A percentile compares a stretch with the other conserved stretches of the same genome.
phyloP scores from a whole-genome alignment of 2,113 vertebrate genomes.

The Apodemus sylvaticus region DNA sequence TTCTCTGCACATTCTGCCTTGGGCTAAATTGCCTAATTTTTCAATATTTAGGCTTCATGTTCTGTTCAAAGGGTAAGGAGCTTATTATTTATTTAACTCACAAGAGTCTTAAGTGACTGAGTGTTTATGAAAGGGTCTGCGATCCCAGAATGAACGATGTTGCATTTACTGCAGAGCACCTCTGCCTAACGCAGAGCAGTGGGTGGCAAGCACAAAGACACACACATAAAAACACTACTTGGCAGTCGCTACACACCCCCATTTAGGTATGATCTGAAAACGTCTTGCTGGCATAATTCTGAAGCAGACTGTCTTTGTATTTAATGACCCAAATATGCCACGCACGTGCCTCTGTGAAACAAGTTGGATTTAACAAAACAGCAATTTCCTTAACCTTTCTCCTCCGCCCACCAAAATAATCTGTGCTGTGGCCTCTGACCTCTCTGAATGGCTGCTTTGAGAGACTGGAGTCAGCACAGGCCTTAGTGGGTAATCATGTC shows the following conservation, averaged over 20 bases:
- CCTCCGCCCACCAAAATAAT: not conserved
- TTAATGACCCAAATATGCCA: conserved; percentile 59
- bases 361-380: not conserved
- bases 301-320: conserved; percentile 44
- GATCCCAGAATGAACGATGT: not conserved
- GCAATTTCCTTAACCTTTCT: not conserved
- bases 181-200: not conserved
- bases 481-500: not conserved
- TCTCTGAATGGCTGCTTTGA: not conserved
- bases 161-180: not conserved
- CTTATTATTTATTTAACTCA: conserved; percentile 56
- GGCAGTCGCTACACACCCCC: conserved; percentile 19
- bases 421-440: conserved; percentile 15
- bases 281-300: conserved; percentile 45
- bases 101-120: not conserved
- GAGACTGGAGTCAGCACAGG: not conserved
- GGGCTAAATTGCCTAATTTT: conserved; percentile 58
- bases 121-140: conserved; percentile 23
- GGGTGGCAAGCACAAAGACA: not conserved
- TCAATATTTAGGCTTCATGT: conserved; percentile 58
- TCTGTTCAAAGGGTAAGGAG: conserved; percentile 30
- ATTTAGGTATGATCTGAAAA: conserved; percentile 49
- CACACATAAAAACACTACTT: not conserved
- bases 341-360: conserved; percentile 47
- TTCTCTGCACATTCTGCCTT: conserved; percentile 21